These are phyloP conservation scores for Watsonalla cultraria DNA, from an alignment of 2,888 invertebrate species.

Conservation along the genomic window DNA sequence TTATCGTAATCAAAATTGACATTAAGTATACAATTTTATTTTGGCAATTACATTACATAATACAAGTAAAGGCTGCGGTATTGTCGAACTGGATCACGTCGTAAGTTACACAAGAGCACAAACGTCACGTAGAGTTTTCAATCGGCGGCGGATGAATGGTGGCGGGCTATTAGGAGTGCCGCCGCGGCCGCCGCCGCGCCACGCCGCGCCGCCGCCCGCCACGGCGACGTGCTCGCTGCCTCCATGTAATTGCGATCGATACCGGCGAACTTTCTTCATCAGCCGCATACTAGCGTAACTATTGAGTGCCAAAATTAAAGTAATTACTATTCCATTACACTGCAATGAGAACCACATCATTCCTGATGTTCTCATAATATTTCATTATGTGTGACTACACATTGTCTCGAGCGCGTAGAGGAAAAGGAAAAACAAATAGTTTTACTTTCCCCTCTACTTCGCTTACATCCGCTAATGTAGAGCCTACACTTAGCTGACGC, in stretches of 20 bases:
- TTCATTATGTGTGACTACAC: conserved; percentile 36
- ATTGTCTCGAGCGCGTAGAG: conserved; percentile 41
- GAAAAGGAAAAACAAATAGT: conserved; percentile 71
- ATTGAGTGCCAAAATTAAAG: conserved; percentile 49
- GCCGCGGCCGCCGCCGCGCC: conserved; percentile 6
- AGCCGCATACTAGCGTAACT: conserved; percentile 46
- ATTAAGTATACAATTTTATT: conserved; percentile 59
- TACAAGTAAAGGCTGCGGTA: conserved; percentile 37
- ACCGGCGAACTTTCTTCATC: conserved; percentile 61
- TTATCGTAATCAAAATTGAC: conserved; percentile 46
- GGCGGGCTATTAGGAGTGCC: conserved; percentile 29
- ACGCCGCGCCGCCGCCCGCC: conserved; percentile 14
- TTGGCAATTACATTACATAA: conserved; percentile 72
- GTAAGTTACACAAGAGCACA: conserved; percentile 61
- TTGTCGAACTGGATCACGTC: conserved; percentile 69
- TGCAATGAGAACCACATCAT: conserved; percentile 15
- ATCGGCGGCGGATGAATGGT: conserved; percentile 54
- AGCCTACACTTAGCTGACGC: conserved; percentile 67
- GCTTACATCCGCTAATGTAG: conserved; percentile 65
- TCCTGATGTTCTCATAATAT: conserved; percentile 14
- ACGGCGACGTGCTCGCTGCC: conserved; percentile 36
- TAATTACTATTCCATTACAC: conserved; percentile 35
- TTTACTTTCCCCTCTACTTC: conserved; percentile 74
- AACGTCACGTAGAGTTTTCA: conserved; percentile 60
- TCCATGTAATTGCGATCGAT: conserved; percentile 52